phyloP scores from a whole-genome alignment of 2,888 invertebrate species.

The Pristionchus mayeri region DNA sequence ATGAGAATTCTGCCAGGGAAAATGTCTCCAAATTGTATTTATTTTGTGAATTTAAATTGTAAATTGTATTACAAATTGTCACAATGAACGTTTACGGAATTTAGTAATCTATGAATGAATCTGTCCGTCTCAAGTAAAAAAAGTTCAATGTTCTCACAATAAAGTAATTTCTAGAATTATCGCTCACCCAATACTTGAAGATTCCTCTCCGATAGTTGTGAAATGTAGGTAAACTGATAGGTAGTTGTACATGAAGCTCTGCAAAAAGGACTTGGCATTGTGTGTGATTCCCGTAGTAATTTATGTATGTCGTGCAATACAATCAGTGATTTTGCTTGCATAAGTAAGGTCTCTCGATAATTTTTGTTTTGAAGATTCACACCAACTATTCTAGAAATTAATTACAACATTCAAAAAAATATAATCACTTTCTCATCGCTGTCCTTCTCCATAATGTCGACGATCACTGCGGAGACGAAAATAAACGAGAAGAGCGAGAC shows the following conservation, averaged over 20 bases:
- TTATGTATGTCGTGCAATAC: too few species aligned
- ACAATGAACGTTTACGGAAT: too few species aligned
- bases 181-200: slow-evolving; percentile 61
- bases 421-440: slow-evolving; percentile 68
- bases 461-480: slow-evolving; percentile 67
- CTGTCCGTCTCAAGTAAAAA: too few species aligned
- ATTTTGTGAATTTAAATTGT: too few species aligned
- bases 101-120: too few species aligned
- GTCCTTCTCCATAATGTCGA: slow-evolving; percentile 70
- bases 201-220: slow-evolving; percentile 69
- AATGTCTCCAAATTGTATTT: too few species aligned
- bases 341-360: too few species aligned
- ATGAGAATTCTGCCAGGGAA: neutral
- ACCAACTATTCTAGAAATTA: too few species aligned
- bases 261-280: too few species aligned
- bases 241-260: slow-evolving; percentile 72
- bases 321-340: too few species aligned
- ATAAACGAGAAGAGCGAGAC: slow-evolving; percentile 54
- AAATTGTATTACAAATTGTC: neutral
- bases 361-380: too few species aligned
- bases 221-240: slow-evolving; percentile 70
- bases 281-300: too few species aligned
- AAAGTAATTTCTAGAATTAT: neutral
- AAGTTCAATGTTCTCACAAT: neutral
- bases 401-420: slow-evolving; percentile 30